Evolutionary conservation across 2,888 invertebrate genomes (phyloP).

Genomic region (Helobdella robusta): DNA sequence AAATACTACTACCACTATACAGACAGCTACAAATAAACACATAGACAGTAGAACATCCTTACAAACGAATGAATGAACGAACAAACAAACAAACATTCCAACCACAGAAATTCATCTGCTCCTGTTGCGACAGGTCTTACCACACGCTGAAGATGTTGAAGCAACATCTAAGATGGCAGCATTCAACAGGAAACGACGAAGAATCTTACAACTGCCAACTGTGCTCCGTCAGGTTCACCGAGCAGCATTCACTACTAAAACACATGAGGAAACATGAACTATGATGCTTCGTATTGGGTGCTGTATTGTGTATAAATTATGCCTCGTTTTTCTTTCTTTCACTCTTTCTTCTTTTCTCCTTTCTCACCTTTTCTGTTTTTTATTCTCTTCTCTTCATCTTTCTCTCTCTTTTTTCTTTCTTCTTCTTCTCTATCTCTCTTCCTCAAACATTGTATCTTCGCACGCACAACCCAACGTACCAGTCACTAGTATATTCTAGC

Average conservation of each 20-base stretch:
- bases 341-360: neutral
- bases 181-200: too few species aligned
- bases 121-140: neutral
- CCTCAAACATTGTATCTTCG: too few species aligned
- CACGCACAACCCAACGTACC: too few species aligned
- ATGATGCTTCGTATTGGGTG: too few species aligned
- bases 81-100: too few species aligned
- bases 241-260: slow-evolving; percentile 10
- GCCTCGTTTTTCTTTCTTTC: neutral
- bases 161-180: slow-evolving; percentile 17
- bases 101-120: slow-evolving; percentile 13
- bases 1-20: too few species aligned
- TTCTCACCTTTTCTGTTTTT: neutral
- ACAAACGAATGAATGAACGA: too few species aligned
- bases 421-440: neutral
- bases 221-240: slow-evolving; percentile 13
- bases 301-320: too few species aligned
- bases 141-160: slow-evolving; percentile 7
- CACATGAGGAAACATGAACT: slow-evolving; percentile 24
- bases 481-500: too few species aligned
- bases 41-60: too few species aligned
- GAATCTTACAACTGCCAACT: slow-evolving; percentile 6
- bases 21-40: too few species aligned
- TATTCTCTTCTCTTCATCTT: neutral
- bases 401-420: neutral